These are phyloP conservation scores for Lacanobia wlatinum DNA, from an alignment of 2,888 invertebrate species.

Conservation along the genomic window DNA sequence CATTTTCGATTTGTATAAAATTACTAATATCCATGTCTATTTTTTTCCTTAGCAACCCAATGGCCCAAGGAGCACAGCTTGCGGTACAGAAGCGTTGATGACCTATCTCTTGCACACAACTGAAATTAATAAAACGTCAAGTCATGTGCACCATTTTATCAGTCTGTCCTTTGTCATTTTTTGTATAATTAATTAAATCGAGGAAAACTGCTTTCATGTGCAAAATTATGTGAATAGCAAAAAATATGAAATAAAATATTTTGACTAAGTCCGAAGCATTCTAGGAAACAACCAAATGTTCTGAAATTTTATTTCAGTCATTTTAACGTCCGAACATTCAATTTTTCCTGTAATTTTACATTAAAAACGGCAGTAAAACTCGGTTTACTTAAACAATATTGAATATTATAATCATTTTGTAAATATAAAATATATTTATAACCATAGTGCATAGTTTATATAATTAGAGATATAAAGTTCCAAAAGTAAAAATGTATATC, in stretches of 20 bases:
- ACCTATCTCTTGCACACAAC: slow-evolving; percentile 79
- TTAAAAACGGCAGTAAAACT: background rate
- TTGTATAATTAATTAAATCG: slow-evolving; percentile 8
- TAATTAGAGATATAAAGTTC: slow-evolving; percentile 9
- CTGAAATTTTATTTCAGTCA: background rate
- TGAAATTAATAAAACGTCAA: slow-evolving; percentile 49
- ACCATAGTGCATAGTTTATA: slow-evolving; percentile 30
- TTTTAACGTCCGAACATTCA: background rate
- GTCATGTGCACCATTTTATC: background rate
- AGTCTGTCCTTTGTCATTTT: background rate
- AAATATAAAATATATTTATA: slow-evolving; percentile 41
- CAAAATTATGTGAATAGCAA: background rate
- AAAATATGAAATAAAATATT: too few relatives aligned
- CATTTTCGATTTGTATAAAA: background rate
- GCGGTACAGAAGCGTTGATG: slow-evolving; percentile 87
- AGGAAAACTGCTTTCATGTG: slow-evolving; percentile 4
- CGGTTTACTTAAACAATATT: background rate
- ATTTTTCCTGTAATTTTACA: background rate
- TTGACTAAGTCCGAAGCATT: too few relatives aligned
- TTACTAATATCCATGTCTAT: background rate
- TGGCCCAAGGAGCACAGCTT: slow-evolving; percentile 89
- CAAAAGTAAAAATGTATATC: slow-evolving; percentile 11
- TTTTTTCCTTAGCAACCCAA: slow-evolving; percentile 83
- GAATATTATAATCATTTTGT: slow-evolving; percentile 14
- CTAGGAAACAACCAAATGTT: background rate